phyloP scores from a whole-genome alignment of 2,797 vertebrate species.

The Molossus alvarezi region DNA sequence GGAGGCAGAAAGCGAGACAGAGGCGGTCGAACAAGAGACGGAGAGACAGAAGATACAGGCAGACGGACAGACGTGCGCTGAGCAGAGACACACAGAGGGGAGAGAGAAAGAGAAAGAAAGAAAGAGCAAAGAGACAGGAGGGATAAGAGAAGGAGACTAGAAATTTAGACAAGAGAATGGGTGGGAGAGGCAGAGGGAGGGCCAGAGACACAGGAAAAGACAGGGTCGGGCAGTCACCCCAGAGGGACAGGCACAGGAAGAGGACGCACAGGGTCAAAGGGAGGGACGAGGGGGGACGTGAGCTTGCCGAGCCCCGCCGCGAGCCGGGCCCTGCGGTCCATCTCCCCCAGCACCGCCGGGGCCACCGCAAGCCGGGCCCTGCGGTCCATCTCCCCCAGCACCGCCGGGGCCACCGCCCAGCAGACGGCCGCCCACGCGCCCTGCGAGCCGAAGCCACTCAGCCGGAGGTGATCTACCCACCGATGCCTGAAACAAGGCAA shows the following conservation, averaged over 20 bases:
- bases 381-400: background rate
- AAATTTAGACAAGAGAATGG: background rate
- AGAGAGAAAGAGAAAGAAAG: background rate
- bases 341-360: background rate
- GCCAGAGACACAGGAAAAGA: background rate
- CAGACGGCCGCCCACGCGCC: background rate
- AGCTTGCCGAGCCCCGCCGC: accelerated
- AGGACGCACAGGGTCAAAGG: background rate
- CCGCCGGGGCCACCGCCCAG: background rate
- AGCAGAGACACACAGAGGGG: background rate
- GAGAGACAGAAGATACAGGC: background rate
- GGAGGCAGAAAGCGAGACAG: background rate
- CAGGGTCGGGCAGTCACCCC: background rate
- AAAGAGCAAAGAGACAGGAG: background rate
- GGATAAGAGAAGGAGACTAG: background rate
- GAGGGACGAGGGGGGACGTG: background rate
- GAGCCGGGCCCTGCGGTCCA: no score
- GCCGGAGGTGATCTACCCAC: background rate
- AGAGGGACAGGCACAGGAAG: constrained; percentile 45
- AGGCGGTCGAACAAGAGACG: background rate
- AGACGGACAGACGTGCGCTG: background rate
- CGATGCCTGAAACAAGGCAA: background rate
- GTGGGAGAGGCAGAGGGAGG: background rate
- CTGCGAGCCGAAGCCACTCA: background rate
- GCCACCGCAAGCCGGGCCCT: background rate